These are phyloP conservation scores for Montipora sp. DNA, from an alignment of 64 coral and sea anemone species.

Conservation along the genomic window DNA sequence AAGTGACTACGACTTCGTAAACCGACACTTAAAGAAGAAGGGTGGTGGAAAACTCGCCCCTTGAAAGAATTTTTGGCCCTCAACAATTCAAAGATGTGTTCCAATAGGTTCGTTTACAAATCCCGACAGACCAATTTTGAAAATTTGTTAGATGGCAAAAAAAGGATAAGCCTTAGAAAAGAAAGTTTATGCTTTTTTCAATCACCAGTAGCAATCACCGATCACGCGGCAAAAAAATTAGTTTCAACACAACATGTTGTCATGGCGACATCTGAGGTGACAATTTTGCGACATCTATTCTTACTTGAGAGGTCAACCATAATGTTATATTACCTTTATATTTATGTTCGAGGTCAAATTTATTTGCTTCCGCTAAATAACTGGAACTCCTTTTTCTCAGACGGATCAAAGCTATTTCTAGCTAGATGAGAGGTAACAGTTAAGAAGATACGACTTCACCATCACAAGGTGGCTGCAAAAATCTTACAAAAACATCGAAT, in stretches of 20 bases:
- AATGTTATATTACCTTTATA: background rate
- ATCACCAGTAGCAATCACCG: no score
- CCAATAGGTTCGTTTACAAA: background rate
- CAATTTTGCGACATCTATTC: background rate
- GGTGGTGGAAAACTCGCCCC: background rate
- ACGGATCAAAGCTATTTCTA: background rate
- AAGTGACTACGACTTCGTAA: background rate
- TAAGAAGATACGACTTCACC: no score
- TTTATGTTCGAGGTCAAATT: no score
- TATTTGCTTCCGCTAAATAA: no score
- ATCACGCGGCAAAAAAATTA: no score
- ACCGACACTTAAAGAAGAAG: background rate
- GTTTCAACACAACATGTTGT: background rate
- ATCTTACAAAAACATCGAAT: background rate
- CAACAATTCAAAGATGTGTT: background rate
- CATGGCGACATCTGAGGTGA: background rate
- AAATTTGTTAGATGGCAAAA: background rate
- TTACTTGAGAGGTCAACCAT: background rate
- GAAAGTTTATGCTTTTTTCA: no score
- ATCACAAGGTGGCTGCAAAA: background rate
- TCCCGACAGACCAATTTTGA: background rate
- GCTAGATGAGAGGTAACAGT: background rate
- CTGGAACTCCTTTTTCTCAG: no score
- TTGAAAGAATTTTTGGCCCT: background rate
- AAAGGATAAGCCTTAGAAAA: background rate